A percentile compares a stretch with the other conserved stretches of the same genome.
Evolutionary conservation across 1,140 invertebrate species (phyloP).

Genomic region (Medauroidea extradentata): DNA sequence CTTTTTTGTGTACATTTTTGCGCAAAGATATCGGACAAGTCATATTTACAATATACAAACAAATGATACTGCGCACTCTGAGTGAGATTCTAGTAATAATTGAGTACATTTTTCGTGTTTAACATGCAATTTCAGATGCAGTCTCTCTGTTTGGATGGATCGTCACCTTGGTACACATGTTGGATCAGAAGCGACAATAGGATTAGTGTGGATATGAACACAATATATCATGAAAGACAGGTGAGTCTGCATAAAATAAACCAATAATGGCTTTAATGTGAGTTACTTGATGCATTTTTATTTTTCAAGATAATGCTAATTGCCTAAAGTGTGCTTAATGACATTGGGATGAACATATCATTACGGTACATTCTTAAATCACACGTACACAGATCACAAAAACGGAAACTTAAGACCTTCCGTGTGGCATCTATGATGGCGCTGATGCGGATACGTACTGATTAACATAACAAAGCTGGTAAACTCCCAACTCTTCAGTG

Average conservation of each 20-base stretch:
- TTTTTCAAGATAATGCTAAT: not conserved
- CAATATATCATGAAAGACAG: slow-evolving; percentile 66
- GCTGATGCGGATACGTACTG: no score
- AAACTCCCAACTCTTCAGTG: no score
- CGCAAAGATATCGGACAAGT: no score
- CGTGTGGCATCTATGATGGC: no score
- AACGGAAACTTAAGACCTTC: not conserved
- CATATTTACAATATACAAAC: no score
- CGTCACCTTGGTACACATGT: slow-evolving; percentile 1
- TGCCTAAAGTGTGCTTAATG: not conserved
- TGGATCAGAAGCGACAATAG: slow-evolving; percentile 13
- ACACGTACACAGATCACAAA: not conserved
- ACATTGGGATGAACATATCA: not conserved
- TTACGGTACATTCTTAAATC: not conserved
- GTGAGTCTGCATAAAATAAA: slow-evolving; percentile 31
- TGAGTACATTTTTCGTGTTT: no score
- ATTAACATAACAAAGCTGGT: no score
- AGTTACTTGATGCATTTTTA: not conserved
- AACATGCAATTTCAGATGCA: slow-evolving; percentile 3
- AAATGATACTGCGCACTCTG: no score
- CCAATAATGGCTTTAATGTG: not conserved
- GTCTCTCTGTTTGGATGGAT: slow-evolving; percentile 1
- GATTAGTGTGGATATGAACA: slow-evolving; percentile 21
- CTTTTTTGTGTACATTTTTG: no score
- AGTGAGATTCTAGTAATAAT: no score